phyloP scores from a whole-genome alignment of 1,140 invertebrate species.

The Sipha flava region DNA sequence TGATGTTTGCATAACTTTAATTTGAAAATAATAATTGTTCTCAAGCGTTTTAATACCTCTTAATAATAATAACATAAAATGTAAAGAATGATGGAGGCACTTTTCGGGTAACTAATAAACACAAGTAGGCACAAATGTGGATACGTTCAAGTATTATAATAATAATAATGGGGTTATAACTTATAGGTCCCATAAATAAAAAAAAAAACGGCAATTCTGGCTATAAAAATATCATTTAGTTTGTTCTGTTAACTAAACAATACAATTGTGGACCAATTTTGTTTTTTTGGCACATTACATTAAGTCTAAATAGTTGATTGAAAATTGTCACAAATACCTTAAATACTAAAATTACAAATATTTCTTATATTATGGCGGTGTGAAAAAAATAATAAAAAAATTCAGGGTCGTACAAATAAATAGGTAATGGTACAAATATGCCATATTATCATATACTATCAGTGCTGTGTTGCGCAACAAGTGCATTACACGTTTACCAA shows the following conservation, averaged over 20 bases:
- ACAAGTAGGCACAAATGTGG: neutral
- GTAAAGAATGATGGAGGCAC: neutral
- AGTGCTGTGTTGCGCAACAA: too few relatives aligned
- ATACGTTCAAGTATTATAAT: neutral
- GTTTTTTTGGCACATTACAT: neutral
- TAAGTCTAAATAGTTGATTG: neutral
- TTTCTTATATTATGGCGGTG: neutral
- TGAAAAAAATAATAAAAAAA: neutral
- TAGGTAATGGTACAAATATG: neutral
- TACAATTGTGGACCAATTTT: neutral
- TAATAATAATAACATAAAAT: neutral
- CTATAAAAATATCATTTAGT: neutral
- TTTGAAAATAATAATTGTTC: neutral
- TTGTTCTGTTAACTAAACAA: neutral
- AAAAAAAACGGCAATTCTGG: neutral
- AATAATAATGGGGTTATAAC: neutral
- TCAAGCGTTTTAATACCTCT: neutral
- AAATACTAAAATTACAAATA: neutral
- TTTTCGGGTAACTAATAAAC: constrained; percentile 20
- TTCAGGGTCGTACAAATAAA: neutral
- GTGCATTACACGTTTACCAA: too few relatives aligned
- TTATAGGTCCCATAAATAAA: neutral
- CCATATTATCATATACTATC: too few relatives aligned
- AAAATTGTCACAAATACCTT: neutral
- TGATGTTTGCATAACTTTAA: neutral